These are phyloP conservation scores for Pantelozetes paolii DNA, from an alignment of 2,888 invertebrate genomes.

Conservation along the genomic window DNA sequence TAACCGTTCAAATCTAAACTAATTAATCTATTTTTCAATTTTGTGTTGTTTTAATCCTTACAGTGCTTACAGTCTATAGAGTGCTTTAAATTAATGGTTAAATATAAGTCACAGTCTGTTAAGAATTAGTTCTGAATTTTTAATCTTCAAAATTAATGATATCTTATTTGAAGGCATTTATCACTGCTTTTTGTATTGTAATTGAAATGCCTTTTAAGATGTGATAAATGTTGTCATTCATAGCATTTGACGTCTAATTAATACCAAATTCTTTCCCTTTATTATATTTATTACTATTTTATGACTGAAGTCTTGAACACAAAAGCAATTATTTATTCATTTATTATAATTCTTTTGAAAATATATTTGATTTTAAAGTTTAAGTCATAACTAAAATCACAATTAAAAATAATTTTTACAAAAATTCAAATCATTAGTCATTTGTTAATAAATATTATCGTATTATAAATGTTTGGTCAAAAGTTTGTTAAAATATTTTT, in stretches of 20 bases:
- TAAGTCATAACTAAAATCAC: no score
- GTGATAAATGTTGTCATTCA: conserved; percentile 17
- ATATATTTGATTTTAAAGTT: neutral
- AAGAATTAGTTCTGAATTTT: neutral
- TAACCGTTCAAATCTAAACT: no score
- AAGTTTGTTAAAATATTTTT: neutral
- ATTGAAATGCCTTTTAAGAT: neutral
- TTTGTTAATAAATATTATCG: neutral
- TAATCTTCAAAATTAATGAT: conserved; percentile 7
- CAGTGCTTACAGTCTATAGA: no score
- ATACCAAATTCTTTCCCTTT: neutral
- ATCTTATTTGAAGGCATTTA: neutral
- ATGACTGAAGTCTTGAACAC: neutral
- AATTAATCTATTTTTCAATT: no score
- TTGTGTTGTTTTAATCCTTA: neutral
- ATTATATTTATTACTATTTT: neutral
- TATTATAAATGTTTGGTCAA: neutral
- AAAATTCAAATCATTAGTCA: neutral
- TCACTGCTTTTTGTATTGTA: conserved; percentile 12
- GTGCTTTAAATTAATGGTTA: neutral
- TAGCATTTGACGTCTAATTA: neutral
- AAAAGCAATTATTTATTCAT: neutral
- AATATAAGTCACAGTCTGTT: neutral
- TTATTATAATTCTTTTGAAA: neutral
- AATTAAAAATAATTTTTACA: no score